phyloP scores from a whole-genome alignment of 2,113 vertebrate species.

The Alectura lathami region DNA sequence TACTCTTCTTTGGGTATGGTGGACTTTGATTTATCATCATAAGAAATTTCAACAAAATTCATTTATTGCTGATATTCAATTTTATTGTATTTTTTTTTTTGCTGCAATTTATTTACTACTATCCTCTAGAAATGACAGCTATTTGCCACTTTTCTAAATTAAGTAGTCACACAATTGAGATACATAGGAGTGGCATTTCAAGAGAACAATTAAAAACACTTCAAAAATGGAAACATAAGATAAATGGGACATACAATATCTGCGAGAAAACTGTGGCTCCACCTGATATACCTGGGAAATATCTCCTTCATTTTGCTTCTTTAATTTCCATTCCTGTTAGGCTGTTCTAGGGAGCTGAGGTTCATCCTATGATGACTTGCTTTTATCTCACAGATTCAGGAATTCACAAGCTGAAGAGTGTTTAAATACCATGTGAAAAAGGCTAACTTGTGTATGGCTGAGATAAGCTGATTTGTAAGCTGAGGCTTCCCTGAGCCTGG shows the following conservation, averaged over 20 bases:
- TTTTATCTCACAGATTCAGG: conserved; percentile 47
- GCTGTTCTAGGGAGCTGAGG: not conserved
- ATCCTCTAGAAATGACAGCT: not conserved
- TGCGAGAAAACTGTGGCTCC: not conserved
- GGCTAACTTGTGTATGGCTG: not conserved
- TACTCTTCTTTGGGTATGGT: not conserved
- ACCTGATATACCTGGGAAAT: not conserved
- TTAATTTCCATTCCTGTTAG: not conserved
- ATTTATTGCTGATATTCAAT: not conserved
- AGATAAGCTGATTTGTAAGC: conserved; percentile 47
- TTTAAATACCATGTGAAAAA: not conserved
- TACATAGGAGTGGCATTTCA: not conserved
- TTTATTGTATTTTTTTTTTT: not conserved
- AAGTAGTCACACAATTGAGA: not conserved
- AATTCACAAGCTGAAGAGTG: not conserved
- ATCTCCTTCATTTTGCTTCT: not conserved
- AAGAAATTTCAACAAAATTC: not conserved
- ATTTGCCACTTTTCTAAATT: not conserved
- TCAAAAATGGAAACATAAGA: not conserved
- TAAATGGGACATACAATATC: not conserved
- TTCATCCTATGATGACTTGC: not conserved
- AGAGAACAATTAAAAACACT: not conserved
- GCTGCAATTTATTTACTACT: not conserved
- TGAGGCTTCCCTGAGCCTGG: conserved; percentile 5
- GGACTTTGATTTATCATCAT: not conserved